Conservation (phyloP, 1,140 invertebrate genomes). For the Bacillus rossius region DNA sequence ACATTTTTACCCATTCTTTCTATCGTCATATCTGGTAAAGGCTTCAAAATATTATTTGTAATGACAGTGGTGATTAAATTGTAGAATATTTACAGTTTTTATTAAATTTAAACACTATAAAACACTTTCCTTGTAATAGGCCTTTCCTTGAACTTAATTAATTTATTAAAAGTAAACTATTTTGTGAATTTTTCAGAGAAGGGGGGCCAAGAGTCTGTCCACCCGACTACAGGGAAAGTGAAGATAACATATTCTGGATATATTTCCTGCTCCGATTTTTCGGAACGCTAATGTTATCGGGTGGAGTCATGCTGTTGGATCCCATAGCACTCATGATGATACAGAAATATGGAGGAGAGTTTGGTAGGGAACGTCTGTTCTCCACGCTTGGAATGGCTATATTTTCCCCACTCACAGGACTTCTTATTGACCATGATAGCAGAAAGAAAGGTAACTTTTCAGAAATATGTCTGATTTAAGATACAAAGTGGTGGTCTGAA, state of each 20-base stretch:
- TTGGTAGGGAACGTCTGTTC: conserved; percentile 71
- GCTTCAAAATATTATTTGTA: no score
- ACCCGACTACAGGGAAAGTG: conserved; percentile 64
- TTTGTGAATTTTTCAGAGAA: conserved; percentile 32
- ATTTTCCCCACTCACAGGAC: conserved; percentile 72
- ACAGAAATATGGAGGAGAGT: conserved; percentile 71
- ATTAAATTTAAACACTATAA: no score
- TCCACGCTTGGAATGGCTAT: conserved; percentile 73
- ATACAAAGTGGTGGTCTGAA: no score
- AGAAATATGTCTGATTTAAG: no score
- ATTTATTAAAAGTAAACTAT: no score
- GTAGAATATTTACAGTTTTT: no score
- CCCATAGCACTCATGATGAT: conserved; percentile 75
- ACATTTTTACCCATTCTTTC: no score
- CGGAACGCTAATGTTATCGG: conserved; percentile 66
- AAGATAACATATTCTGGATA: conserved; percentile 69
- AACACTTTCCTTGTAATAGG: no score
- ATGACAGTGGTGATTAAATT: no score
- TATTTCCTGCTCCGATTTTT: conserved; percentile 70
- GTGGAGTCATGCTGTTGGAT: conserved; percentile 74
- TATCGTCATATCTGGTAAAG: no score
- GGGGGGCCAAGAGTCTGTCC: conserved; percentile 67
- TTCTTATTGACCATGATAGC: conserved; percentile 58
- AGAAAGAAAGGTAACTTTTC: conserved; percentile 3
- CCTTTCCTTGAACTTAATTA: no score